Conservation (phyloP, 2,797 vertebrate genomes). For the Acipenser oxyrinchus region DNA sequence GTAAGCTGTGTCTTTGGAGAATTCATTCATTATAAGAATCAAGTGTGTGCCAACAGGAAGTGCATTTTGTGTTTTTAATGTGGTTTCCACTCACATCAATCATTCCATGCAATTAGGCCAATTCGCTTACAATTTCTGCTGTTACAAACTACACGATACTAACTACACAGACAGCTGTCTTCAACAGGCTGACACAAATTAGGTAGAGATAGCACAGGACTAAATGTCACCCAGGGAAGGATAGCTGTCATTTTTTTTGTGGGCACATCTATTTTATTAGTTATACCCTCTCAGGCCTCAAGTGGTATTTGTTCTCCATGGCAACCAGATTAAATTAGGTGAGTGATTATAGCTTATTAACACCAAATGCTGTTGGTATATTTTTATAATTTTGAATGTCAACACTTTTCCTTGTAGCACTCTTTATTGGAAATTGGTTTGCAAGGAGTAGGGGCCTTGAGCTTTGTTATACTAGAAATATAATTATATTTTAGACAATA, state of each 20-base stretch:
- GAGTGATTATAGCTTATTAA: constrained; percentile 73
- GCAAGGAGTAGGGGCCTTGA: constrained; percentile 51
- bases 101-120: constrained; percentile 82
- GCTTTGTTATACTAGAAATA: constrained; percentile 67
- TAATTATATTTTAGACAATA: constrained; percentile 68
- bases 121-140: constrained; percentile 77
- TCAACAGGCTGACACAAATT: constrained; percentile 48
- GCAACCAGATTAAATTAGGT: constrained; percentile 80
- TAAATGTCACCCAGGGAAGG: constrained; percentile 61
- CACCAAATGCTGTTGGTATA: constrained; percentile 59
- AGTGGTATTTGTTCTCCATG: constrained; percentile 77
- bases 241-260: constrained; percentile 39
- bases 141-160: constrained; percentile 73
- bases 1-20: constrained; percentile 31
- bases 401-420: constrained; percentile 64
- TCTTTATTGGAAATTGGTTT: constrained; percentile 61
- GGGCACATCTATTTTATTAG: constrained; percentile 60
- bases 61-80: constrained; percentile 66
- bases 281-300: constrained; percentile 66
- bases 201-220: constrained; percentile 56
- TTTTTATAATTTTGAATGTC: constrained; percentile 74
- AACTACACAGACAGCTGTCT: constrained; percentile 84
- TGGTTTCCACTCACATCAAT: constrained; percentile 84
- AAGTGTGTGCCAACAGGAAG: constrained; percentile 53
- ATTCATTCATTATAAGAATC: constrained; percentile 53